A percentile compares a stretch with the other conserved stretches of the same genome.
Evolutionary conservation across 2,113 vertebrate genomes (phyloP).

Genomic region (Castor canadensis): DNA sequence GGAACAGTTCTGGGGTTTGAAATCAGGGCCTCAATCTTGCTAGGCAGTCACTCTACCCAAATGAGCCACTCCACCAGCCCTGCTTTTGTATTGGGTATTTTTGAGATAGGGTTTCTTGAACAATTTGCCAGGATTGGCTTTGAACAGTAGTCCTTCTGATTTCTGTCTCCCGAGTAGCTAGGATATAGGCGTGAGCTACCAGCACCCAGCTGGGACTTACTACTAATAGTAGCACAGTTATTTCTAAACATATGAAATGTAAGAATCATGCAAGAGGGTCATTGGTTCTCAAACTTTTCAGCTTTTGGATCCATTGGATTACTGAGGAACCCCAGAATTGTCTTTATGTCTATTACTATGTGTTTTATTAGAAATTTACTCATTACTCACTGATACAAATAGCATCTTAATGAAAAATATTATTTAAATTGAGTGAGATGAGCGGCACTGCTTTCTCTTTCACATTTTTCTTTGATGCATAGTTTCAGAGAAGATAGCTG

Average conservation of each 20-base stretch:
- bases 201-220: no score
- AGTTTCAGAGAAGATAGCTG: not conserved
- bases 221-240: no score
- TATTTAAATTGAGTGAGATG: not conserved
- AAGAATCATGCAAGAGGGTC: not conserved
- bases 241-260: not conserved
- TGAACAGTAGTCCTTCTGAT: no score
- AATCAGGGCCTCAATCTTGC: no score
- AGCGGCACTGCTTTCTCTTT: not conserved
- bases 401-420: not conserved
- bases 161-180: no score
- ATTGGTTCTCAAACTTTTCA: not conserved
- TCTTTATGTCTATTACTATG: not conserved
- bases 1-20: no score
- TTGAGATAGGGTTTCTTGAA: no score
- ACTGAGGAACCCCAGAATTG: not conserved
- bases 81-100: no score
- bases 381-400: not conserved
- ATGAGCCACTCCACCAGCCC: no score
- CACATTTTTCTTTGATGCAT: not conserved
- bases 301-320: not conserved
- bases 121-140: no score
- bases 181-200: no score
- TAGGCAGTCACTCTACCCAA: no score
- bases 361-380: not conserved